Conservation (phyloP, 2,113 vertebrate genomes). For the Maccullochella peelii region DNA sequence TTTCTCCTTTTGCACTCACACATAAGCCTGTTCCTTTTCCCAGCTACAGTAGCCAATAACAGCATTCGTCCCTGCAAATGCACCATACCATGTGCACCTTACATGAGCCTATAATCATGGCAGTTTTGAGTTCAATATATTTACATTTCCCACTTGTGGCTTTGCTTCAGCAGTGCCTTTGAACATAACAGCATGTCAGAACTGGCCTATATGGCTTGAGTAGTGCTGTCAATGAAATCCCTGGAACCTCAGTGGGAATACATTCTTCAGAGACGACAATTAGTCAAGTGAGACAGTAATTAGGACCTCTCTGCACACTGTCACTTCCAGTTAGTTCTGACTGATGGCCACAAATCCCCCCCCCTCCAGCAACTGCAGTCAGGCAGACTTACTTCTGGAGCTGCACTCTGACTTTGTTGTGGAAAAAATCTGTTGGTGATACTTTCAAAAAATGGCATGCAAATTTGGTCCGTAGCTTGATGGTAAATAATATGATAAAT, state of each 20-base stretch:
- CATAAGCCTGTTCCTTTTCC: slow-evolving; percentile 1
- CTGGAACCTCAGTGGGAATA: slow-evolving; percentile 65
- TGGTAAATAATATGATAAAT: background rate
- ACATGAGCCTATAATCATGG: slow-evolving; percentile 10
- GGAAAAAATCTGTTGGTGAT: slow-evolving; percentile 48
- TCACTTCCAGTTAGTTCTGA: slow-evolving; percentile 80
- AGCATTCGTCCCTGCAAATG: background rate
- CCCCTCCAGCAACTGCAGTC: slow-evolving; percentile 46
- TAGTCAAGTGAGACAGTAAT: slow-evolving; percentile 83
- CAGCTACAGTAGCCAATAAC: background rate
- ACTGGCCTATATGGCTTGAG: slow-evolving; percentile 49
- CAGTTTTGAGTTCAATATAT: slow-evolving; percentile 30
- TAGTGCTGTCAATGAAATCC: slow-evolving; percentile 56
- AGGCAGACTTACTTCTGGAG: slow-evolving; percentile 55
- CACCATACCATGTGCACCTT: background rate
- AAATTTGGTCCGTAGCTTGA: background rate
- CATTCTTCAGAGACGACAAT: slow-evolving; percentile 78
- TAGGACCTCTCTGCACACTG: slow-evolving; percentile 81
- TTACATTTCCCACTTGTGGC: slow-evolving; percentile 43
- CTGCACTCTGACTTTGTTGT: slow-evolving; percentile 55
- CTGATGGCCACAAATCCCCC: slow-evolving; percentile 58
- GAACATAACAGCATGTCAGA: slow-evolving; percentile 32
- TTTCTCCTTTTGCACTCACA: slow-evolving; percentile 11
- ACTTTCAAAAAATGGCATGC: slow-evolving; percentile 21
- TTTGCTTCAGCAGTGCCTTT: slow-evolving; percentile 29